Evolutionary conservation across 2,113 vertebrate species (phyloP).

Genomic region (Clupea harengus): DNA sequence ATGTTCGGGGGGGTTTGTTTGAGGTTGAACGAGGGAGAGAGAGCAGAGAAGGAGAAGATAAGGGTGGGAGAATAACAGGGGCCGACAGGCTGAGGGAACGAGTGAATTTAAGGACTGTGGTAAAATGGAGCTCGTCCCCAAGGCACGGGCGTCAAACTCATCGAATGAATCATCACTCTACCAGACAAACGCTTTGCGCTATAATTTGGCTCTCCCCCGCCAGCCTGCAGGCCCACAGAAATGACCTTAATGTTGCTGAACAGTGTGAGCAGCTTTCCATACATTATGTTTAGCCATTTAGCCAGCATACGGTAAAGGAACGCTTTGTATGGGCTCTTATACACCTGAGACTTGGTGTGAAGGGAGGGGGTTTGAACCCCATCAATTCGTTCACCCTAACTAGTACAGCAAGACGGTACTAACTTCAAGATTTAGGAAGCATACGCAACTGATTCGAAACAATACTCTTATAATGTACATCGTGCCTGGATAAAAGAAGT

Average conservation of each 20-base stretch:
- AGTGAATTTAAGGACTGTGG: conserved; percentile 17
- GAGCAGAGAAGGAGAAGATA: conserved; percentile 33
- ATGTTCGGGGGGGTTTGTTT: conserved; percentile 23
- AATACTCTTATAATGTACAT: too few relatives aligned
- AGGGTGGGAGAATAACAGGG: conserved; percentile 45
- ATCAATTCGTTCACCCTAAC: neutral
- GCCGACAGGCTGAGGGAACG: neutral
- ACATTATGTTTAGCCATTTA: neutral
- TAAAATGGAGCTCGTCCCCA: conserved; percentile 37
- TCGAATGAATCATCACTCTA: conserved; percentile 39
- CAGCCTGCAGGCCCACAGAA: conserved; percentile 24
- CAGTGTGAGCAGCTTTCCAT: neutral
- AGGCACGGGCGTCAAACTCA: conserved; percentile 36
- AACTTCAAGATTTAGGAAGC: too few relatives aligned
- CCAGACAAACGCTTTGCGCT: conserved; percentile 36
- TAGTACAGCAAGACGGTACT: neutral
- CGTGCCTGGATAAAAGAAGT: too few relatives aligned
- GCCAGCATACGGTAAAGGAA: neutral
- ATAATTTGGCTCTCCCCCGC: conserved; percentile 34
- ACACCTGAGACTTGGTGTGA: neutral
- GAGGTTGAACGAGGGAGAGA: neutral
- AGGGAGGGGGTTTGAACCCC: neutral
- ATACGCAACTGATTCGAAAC: too few relatives aligned
- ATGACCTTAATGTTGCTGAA: conserved; percentile 25
- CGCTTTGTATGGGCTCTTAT: neutral